Percentiles rank a stretch among this genome's conserved stretches.
Evolutionary conservation across 2,113 vertebrate genomes (phyloP).

Genomic region (Orcinus orca): DNA sequence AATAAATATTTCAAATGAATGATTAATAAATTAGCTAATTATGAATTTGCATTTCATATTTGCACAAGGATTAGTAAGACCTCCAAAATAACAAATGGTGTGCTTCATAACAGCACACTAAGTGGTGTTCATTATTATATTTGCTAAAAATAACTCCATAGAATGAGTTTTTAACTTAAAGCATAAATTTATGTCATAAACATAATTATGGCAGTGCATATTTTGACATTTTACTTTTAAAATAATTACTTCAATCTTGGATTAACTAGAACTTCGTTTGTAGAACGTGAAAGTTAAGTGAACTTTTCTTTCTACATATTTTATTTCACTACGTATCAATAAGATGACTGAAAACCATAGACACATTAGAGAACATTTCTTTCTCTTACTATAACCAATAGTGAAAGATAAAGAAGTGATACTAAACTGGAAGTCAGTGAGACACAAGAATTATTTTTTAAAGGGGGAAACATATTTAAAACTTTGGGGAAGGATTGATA

Average conservation of each 20-base stretch:
- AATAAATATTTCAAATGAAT: conserved; percentile 32
- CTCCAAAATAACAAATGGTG: background rate
- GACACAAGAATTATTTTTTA: background rate
- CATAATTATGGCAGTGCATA: background rate
- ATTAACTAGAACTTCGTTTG: background rate
- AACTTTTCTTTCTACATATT: background rate
- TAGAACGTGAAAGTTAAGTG: background rate
- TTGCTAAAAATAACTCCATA: background rate
- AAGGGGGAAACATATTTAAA: background rate
- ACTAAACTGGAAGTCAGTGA: background rate
- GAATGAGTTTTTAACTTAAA: conserved; percentile 21
- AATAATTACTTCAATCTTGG: background rate
- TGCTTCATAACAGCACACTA: background rate
- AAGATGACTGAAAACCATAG: background rate
- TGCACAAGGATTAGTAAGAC: background rate
- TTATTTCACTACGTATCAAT: background rate
- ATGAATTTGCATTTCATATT: background rate
- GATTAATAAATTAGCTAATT: background rate
- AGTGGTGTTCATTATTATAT: background rate
- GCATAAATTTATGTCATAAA: background rate
- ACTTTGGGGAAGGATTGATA: background rate
- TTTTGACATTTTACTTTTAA: background rate
- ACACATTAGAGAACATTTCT: background rate
- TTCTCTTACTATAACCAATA: background rate
- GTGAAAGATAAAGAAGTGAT: background rate